Evolutionary conservation across 2,888 invertebrate genomes (phyloP), one percentile per base, ranked within the genome.

Genomic region (Phortica magna): DNA sequence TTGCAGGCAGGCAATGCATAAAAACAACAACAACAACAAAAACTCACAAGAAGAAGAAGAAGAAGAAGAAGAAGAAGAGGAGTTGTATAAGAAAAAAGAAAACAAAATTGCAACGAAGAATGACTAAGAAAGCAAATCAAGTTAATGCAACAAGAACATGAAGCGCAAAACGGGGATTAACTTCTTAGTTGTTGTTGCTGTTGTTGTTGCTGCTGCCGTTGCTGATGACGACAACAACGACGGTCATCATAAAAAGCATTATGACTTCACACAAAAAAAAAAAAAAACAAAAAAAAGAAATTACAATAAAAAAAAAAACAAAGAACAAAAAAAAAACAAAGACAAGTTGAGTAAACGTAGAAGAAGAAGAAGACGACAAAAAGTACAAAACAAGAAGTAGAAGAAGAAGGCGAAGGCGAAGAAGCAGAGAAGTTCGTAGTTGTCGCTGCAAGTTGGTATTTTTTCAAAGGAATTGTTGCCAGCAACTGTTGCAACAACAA

Each of bases 391-490:
- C 80, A 79, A 87, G 81, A 88, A 83, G n/a, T n/a, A n/a, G n/a
- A 68, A 68, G 43, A 2, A 43, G 14, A 43, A 68, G 19, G 17
- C 14, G 19, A 17, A 17, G 48, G 31, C 14, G 53, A 55, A 22
- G 10, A 71, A 75, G 48, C 19, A 59, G 39, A 31, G 31, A 31
- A 31, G 59, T 61, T 61, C 48, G 14, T 39, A 55, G 73, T 67
- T 64, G 73, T 64, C 41, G 61, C 75, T 79, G 82, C 82, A 87
- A 88, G 84, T 84, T 83, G 84, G 84, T 87, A 83, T 88, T 88
- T 88, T 78, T 86, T 86, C 87, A 81, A 83, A 84, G 80, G 85
- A 86, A 86, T 83, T 84, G 82, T 87, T 79, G 76, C 59, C 17
- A 55, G 59, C 61, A 73, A 41, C 31, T 65, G 73, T 68, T 75